Evolutionary conservation across 2,797 vertebrate genomes (phyloP).

Genomic region (Coregonus suidteri): DNA sequence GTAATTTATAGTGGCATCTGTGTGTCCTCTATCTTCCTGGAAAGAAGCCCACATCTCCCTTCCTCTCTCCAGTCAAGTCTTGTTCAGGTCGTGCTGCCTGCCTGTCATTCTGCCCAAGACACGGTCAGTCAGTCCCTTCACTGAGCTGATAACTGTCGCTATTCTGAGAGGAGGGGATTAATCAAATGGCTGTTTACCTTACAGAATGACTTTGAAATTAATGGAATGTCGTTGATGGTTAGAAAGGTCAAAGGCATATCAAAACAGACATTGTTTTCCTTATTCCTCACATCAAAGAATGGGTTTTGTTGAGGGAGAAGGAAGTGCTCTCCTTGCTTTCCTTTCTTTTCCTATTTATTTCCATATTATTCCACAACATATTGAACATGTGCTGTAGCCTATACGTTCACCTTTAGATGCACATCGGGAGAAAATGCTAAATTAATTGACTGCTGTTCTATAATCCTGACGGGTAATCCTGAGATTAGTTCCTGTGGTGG

Average conservation of each 20-base stretch:
- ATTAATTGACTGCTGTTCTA: neutral
- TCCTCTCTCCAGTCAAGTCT: neutral
- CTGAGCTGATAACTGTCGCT: constrained; percentile 19
- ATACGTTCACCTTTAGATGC: neutral
- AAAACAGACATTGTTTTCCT: neutral
- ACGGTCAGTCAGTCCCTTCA: constrained; percentile 15
- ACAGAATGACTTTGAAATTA: constrained; percentile 22
- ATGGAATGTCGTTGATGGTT: constrained; percentile 7
- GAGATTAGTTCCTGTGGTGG: neutral
- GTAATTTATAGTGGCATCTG: neutral
- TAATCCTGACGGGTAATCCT: neutral
- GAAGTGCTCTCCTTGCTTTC: neutral
- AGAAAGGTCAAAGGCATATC: constrained; percentile 15
- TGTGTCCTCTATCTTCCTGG: neutral
- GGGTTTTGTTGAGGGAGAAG: neutral
- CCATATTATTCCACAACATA: neutral
- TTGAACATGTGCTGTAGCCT: neutral
- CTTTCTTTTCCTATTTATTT: neutral
- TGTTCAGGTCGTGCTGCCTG: too few species aligned
- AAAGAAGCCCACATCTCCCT: neutral
- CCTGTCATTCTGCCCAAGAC: constrained; percentile 3
- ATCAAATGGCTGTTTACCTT: constrained; percentile 18
- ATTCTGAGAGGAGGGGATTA: constrained; percentile 17
- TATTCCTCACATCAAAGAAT: neutral
- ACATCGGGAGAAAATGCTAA: neutral